These are phyloP conservation scores for Diorhabda sublineata DNA, from an alignment of 1,140 invertebrate genomes.

Conservation along the genomic window DNA sequence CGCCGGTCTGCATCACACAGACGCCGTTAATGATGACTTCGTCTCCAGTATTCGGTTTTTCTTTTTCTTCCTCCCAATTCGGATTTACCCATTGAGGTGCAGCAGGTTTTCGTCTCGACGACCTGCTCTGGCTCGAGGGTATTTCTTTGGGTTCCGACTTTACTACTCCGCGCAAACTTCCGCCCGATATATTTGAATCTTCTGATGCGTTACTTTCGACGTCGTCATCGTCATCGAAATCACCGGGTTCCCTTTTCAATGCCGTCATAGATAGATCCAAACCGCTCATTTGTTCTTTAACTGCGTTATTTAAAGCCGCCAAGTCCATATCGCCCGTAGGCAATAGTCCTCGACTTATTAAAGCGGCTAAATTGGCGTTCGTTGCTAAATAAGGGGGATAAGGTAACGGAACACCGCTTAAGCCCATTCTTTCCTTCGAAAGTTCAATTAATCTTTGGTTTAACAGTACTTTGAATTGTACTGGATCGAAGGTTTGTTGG, in stretches of 20 bases:
- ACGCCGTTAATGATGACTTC: constrained; percentile 89
- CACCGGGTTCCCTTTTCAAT: constrained; percentile 69
- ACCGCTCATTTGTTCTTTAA: constrained; percentile 72
- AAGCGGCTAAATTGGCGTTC: constrained; percentile 66
- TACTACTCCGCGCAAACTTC: constrained; percentile 45
- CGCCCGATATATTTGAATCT: constrained; percentile 58
- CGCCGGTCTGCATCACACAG: constrained; percentile 81
- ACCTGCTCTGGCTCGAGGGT: constrained; percentile 52
- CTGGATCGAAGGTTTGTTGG: constrained; percentile 75
- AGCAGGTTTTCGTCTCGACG: constrained; percentile 80
- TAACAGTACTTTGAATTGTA: constrained; percentile 81
- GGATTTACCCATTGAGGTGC: constrained; percentile 97
- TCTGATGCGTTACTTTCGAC: constrained; percentile 73
- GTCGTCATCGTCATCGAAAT: constrained; percentile 69
- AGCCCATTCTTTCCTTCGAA: constrained; percentile 74
- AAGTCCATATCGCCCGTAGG: constrained; percentile 52
- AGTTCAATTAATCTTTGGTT: constrained; percentile 83
- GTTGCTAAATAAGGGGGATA: constrained; percentile 72
- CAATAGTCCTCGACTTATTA: constrained; percentile 61
- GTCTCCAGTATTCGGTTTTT: constrained; percentile 55
- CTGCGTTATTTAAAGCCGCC: constrained; percentile 55
- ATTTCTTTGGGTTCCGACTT: constrained; percentile 57
- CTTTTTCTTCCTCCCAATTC: constrained; percentile 73
- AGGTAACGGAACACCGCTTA: constrained; percentile 66
- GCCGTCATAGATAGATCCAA: constrained; percentile 76